These are phyloP conservation scores for Hozukius guyotensis DNA, from an alignment of 2,797 vertebrate species.

Conservation along the genomic window DNA sequence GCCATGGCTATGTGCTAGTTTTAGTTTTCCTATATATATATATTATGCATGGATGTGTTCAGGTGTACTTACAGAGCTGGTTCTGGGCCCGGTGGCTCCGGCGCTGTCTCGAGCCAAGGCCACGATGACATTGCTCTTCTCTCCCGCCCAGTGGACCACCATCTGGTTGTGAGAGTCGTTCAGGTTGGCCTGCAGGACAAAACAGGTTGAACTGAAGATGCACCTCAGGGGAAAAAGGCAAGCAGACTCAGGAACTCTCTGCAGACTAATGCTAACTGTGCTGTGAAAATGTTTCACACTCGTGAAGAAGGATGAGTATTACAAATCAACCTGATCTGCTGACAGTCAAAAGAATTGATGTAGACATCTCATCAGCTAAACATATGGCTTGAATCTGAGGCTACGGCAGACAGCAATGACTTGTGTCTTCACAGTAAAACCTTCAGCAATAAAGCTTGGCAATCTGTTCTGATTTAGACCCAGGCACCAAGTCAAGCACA, in stretches of 20 bases:
- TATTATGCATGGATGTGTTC: background rate
- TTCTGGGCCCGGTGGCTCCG: constrained; percentile 87
- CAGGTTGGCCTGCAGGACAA: constrained; percentile 88
- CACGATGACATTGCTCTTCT: constrained; percentile 97
- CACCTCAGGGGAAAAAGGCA: background rate
- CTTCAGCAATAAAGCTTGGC: background rate
- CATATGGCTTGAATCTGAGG: constrained; percentile 11
- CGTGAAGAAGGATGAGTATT: background rate
- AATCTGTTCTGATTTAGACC: background rate
- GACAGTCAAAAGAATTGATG: constrained; percentile 3
- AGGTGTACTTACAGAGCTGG: constrained; percentile 89
- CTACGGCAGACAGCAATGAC: background rate
- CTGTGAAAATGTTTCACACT: background rate
- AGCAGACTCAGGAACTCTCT: background rate
- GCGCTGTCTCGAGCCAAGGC: constrained; percentile 94
- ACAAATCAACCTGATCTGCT: background rate
- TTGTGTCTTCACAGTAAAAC: constrained; percentile 12
- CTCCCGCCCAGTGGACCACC: constrained; percentile 98
- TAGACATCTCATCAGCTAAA: background rate
- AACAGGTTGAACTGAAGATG: background rate
- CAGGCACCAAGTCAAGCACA: background rate
- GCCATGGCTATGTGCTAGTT: too few species aligned
- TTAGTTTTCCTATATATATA: background rate
- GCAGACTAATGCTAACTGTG: background rate
- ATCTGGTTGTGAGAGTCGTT: constrained; percentile 99